Evolutionary conservation across 1,140 invertebrate species (phyloP), one percentile per base, ranked within the genome.

Genomic region (Zeugodacus cucurbitae): DNA sequence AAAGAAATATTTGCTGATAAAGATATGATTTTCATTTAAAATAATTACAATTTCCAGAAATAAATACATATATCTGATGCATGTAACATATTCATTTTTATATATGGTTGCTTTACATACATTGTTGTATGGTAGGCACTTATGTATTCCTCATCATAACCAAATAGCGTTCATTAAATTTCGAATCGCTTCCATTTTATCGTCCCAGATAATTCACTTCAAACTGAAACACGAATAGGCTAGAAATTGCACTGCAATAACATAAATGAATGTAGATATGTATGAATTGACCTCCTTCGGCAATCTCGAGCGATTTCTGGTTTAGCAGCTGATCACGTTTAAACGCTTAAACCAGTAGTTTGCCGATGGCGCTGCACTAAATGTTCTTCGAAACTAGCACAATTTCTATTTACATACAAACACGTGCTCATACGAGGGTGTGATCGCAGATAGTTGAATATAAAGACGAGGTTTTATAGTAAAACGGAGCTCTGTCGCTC

Each of bases 281-380:
- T 67, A 17, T 29, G 32, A 1, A 8, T 37, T 82, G 74, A 82
- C 74, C 74, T 48, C 41, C 34, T 82, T 82, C 8, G 22, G 10
- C 74, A 48, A 7, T 41, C n/a, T 82, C 74, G 11, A 34, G 74
- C 41, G 20, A 14, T 82, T 82, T 44, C 74, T 82, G 74, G 34
- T 82, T 82, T 82, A 48, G 17, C 74, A 82, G 74, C 74, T 82
- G 48, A 82, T 82, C 74, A 82, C 41, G 41, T 82, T 82, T 82
- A 82, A 82, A 82, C 74, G 74, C 48, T 82, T 82, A 22, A 82
- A 82, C 74, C 44, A 48, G 74, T 82, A 82, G 74, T 82, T 82
- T 34, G 74, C 74, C 74, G 44, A 48, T 82, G 41, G 74, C 41
- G 74, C 74, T 82, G 41, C 44, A 82, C 22, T 41, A 82, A 82